Evolutionary conservation across 2,797 vertebrate genomes (phyloP).

Genomic region (Phyllotis vaccarum): DNA sequence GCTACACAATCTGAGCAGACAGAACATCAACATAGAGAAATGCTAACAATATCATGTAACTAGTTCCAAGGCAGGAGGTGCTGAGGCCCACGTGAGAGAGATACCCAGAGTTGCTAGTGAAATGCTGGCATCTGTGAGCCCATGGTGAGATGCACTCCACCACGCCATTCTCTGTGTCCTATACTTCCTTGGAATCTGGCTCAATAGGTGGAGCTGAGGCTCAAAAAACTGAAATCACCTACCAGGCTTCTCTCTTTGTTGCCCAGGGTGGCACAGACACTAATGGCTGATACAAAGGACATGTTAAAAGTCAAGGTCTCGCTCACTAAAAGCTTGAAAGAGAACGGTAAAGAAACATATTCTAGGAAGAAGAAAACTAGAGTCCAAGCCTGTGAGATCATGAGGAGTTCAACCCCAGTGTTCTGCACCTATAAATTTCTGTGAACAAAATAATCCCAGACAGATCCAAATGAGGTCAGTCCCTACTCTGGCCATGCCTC

Average conservation of each 20-base stretch:
- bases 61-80: neutral
- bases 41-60: fast-evolving
- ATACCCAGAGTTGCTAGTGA: neutral
- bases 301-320: neutral
- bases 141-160: fast-evolving
- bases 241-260: neutral
- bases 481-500: neutral
- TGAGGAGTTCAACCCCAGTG: neutral
- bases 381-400: neutral
- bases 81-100: neutral
- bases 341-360: slow-evolving; percentile 15
- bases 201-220: neutral
- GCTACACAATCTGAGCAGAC: neutral
- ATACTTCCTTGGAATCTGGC: neutral
- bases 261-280: fast-evolving
- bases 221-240: neutral
- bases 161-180: no score
- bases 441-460: slow-evolving; percentile 8
- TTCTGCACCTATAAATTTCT: slow-evolving; percentile 37
- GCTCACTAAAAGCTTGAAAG: neutral
- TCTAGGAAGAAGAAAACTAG: slow-evolving; percentile 35
- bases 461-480: neutral
- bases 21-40: neutral
- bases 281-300: neutral
- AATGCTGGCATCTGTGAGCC: neutral